Base-by-base conservation (phyloP, 2,888 invertebrate species). In the Eupithecia subfuscata region DNA sequence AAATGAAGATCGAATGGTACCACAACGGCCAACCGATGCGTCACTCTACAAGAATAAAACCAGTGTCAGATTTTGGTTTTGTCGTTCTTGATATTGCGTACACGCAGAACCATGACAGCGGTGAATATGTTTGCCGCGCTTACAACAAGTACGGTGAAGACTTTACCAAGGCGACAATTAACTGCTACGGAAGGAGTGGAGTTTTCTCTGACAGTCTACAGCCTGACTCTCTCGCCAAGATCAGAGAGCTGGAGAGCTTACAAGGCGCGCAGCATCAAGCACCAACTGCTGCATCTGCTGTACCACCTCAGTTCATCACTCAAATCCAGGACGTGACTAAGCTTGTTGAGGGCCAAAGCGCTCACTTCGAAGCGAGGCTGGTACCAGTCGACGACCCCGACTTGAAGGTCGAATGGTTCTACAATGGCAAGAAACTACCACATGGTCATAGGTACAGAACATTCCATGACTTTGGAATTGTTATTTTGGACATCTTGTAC, bases 391-490 rank as follows among this genome's bases (percentile, higher is more conserved):
- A 98, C 76, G 99, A 99, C 95, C 99, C 99, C 7, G 98, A 98
- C 84, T 96, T 99, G 79, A 97, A 97, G 82, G 98, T 99, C 25
- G 99, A 99, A 92, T 99, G 99, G 99, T 98, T 97, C 91, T 98
- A 98, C 89, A 98, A 99, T 88, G 98, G 98, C 77, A 97, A 98
- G 90, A 98, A 98, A 89, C 93, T 99, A 83, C 98, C 98, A 2
- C 97, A 98, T 92, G 99, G 99, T 71, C 99, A 99, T 91, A 97
- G 99, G 82, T 99, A 99, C 92, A 97, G 99, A 84, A 99, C 99
- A 74, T 98, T 99, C 97, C 98, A 99, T 88, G 99, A 99, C 88
- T 99, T 99, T 90, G 99, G 99, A 78, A 98, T 98, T 86, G 99
- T 99, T 70, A 98, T 99, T 84, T 95, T 99, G 87, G 99, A 99